Evolutionary conservation across 2,113 vertebrate genomes (phyloP).

Genomic region (Muscicapa adusta): DNA sequence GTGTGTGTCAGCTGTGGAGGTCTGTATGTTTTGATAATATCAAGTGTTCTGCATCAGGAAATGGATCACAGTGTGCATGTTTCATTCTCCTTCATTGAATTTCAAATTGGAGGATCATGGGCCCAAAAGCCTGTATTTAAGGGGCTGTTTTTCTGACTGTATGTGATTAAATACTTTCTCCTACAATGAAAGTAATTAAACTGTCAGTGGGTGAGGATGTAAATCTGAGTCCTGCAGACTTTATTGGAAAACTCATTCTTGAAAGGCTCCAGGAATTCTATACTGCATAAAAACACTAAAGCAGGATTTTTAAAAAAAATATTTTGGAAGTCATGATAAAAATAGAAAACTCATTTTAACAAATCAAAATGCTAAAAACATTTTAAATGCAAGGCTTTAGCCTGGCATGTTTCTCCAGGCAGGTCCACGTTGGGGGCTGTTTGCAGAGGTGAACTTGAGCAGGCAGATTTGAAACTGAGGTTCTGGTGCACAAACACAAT

Average conservation of each 20-base stretch:
- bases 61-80: constrained; percentile 17
- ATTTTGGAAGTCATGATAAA: neutral
- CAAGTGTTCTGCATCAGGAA: constrained; percentile 56
- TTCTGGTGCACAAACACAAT: neutral
- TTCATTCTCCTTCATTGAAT: constrained; percentile 45
- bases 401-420: neutral
- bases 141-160: constrained; percentile 20
- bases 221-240: constrained; percentile 25
- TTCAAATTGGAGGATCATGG: constrained; percentile 16
- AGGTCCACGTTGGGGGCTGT: neutral
- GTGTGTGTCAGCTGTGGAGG: constrained; percentile 51
- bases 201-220: constrained; percentile 41
- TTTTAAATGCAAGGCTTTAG: neutral
- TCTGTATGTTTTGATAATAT: constrained; percentile 45
- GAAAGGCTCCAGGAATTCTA: neutral
- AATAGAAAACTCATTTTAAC: neutral
- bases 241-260: neutral
- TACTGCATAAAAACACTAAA: neutral
- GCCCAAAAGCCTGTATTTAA: constrained; percentile 9
- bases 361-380: neutral
- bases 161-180: constrained; percentile 44
- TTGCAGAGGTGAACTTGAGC: neutral
- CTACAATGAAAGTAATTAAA: constrained; percentile 43
- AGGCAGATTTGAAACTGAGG: neutral
- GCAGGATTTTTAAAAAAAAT: too few relatives aligned